Base-by-base conservation (phyloP, 2,113 vertebrate genomes). In the Ailurus styani region DNA sequence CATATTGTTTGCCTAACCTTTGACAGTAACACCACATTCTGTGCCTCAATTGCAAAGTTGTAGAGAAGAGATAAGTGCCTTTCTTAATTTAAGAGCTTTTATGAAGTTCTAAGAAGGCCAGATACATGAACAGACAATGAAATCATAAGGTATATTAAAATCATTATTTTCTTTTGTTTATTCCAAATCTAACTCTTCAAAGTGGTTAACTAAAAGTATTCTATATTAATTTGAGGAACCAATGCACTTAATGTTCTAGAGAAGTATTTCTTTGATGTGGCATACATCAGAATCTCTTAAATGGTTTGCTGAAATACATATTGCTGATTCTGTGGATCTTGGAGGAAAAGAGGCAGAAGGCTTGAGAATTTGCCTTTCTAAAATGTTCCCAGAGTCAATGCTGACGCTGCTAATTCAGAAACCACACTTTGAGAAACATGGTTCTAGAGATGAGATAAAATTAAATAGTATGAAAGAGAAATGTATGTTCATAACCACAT, bases 351-450 rank as follows among this genome's bases (percentile, higher is more conserved):
- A 52, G 27, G 25, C 4, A 25, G 11, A 23, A 29, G 7, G 4
- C 27, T 87, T 75, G 15, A 77, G 23, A 92, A 55, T 90, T 82
- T 87, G 27, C 18, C 21, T 88, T 89, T 68, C 42, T 62, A 83
- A n/a, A 45, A 78, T 6, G 6, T 57, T 95, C 14, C 68, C 17
- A 37, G 4, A 37, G 4, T 42, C 62, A 27, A 64, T 34, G 7
- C 17, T 57, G 25, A 42, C 27, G 7, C 15, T 60, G 3, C 27
- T 85, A 17, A 9, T 23, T 50, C 50, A 91, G 31, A 4, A n/a
- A 81, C 7, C 34, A 90, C 47, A 64, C 25, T 31, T 6, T 54
- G 20, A 70, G 42, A 81, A 75, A 11, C 5, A 42, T 25, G 18
- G 2, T 37, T 91, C n/a, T 66, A 60, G 7, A 88, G 23, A 62